Base-by-base conservation (phyloP, 2,113 vertebrate species). In the Oncorhynchus masou region DNA sequence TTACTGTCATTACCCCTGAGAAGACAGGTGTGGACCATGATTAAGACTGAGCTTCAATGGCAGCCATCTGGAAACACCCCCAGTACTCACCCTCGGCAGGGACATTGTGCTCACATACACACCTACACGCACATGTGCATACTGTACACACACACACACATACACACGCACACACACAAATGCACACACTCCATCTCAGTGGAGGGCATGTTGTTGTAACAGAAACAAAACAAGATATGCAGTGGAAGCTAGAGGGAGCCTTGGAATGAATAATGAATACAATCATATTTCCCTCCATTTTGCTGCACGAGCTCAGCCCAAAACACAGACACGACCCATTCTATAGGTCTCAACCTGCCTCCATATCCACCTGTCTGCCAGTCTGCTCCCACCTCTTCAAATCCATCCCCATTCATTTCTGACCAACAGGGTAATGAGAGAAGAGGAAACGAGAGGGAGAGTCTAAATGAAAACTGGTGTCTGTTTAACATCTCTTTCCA, bases 41-140 rank as follows among this genome's bases (percentile, higher is more conserved):
- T 92, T 92, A 92, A 91, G 84, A 88, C 82, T 74, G 88, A 86
- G 84, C 70, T 84, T 84, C 83, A 76, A 83, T 72, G 75, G 87
- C 84, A 90, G 87, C 87, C 90, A 92, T 90, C 90, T 91, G 92
- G 88, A 92, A 91, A 89, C 80, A 77, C 79, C 74, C 69, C 75
- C 73, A 82, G n/a, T 45, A 45, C 39, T 45, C 9, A 45, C 9
- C 11, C 9, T 45, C 39, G 39, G 39, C 39, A 45, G 39, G 39
- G 39, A 45, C 39, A 45, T 45, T 11, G 39, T 9, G 39, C 39
- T 11, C 39, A 7, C 27, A 34, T 29, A 48, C 68, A 70, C 68
- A 70, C 31, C 16, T 22, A 51, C 8, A 11, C 16, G 7, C 25
- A 31, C 64, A 29, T 22, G 39, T 39, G 25, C 65, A 68, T 65